Base-by-base conservation (phyloP, 2,113 vertebrate genomes). In the Proteles cristata region DNA sequence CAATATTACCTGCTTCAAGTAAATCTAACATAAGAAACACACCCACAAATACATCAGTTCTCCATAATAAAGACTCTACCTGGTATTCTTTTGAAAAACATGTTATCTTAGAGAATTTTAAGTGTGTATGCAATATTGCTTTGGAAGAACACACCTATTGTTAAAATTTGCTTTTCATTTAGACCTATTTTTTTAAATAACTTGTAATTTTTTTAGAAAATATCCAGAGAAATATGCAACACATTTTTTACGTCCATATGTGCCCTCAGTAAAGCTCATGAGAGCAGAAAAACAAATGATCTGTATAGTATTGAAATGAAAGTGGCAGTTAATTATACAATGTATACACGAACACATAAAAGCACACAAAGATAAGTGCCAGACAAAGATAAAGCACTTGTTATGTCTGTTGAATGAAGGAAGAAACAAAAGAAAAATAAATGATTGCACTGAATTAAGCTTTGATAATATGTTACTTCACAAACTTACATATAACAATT, bases 401-500 rank as follows among this genome's bases (percentile, higher is more conserved):
- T 33, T 79, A 58, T 83, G 68, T 73, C 43, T 81, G 45, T n/a
- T 43, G 66, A 65, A 79, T 95, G 81, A 93, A 96, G 79, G 45
- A 97, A 86, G 65, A 85, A 89, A 95, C 61, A 94, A 91, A 97
- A 73, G 14, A 48, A 96, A 97, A 97, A 50, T 23, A 69, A 97
- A 61, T 93, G 61, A 82, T 2, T 93, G 68, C 68, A 93, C 1
- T 89, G 33, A 77, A 91, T 94, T 82, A 93, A 95, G 15, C 39
- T 94, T 84, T 86, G n/a, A 83, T 91, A 91, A 96, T 87, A 31
- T 10, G 85, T 68, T 94, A 94, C 58, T 96, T 95, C 61, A 90
- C 61, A 86, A 73, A 90, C 16, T 80, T 68, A 91, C 9, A 71
- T 1, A 55, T 82, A 80, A 92, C 19, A 48, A 68, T 74, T 63